Evolutionary conservation across 2,888 invertebrate species (phyloP).

Genomic region (Polyommatus icarus): DNA sequence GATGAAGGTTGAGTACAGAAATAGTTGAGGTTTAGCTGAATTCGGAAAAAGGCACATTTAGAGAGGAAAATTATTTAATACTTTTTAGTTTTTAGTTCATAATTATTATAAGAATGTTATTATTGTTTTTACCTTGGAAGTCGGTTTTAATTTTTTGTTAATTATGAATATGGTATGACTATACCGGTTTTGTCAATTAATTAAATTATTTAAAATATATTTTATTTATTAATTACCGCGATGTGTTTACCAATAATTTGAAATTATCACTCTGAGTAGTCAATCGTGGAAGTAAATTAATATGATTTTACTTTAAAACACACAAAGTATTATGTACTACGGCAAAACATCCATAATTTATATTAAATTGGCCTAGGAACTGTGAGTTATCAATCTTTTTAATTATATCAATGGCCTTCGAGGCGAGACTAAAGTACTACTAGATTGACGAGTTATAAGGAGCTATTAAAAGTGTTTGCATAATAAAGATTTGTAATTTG

Average conservation of each 20-base stretch:
- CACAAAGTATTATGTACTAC: not conserved
- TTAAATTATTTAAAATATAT: not conserved
- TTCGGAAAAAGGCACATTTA: too few species aligned
- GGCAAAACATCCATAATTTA: slow-evolving; percentile 27
- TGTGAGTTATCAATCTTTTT: slow-evolving; percentile 42
- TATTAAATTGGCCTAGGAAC: slow-evolving; percentile 39
- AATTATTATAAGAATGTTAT: too few species aligned
- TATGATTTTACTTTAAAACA: slow-evolving; percentile 29
- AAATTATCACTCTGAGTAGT: slow-evolving; percentile 1
- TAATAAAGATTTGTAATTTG: slow-evolving; percentile 31
- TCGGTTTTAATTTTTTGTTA: too few species aligned
- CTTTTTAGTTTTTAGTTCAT: too few species aligned
- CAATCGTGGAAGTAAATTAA: slow-evolving; percentile 18
- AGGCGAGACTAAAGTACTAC: slow-evolving; percentile 37
- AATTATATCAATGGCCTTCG: slow-evolving; percentile 42
- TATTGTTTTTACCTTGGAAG: too few species aligned
- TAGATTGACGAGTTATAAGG: slow-evolving; percentile 40
- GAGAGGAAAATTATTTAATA: too few species aligned
- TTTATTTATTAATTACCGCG: not conserved
- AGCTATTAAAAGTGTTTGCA: slow-evolving; percentile 43
- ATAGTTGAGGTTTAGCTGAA: too few species aligned
- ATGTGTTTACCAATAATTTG: not conserved
- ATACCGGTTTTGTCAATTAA: not conserved
- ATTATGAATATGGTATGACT: not conserved
- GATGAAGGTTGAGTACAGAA: too few species aligned